Percentiles rank a stretch among this genome's conserved stretches.
These are phyloP conservation scores for Melanotaenia pygmaea DNA, from an alignment of 2,797 vertebrate species.

Conservation along the genomic window DNA sequence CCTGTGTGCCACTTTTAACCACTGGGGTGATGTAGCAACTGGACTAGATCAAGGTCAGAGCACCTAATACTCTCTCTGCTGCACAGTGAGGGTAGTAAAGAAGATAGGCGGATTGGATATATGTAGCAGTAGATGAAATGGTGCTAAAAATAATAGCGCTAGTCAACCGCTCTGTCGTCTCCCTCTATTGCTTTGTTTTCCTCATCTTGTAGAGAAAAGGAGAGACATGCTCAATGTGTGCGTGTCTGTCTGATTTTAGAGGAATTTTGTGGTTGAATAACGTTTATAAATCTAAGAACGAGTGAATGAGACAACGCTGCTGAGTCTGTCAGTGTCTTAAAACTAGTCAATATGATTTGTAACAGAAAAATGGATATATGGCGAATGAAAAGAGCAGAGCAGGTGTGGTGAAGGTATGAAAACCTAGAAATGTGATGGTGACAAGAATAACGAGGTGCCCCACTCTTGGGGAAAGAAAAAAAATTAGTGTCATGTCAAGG, in stretches of 20 bases:
- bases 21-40: not conserved
- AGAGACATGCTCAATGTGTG: not conserved
- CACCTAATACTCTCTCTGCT: constrained; percentile 44
- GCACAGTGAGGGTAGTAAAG: constrained; percentile 9
- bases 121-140: constrained; percentile 13
- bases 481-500: constrained; percentile 10
- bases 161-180: not conserved
- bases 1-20: constrained; percentile 3
- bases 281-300: constrained; percentile 40
- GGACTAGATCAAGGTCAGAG: constrained; percentile 65
- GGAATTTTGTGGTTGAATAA: constrained; percentile 4
- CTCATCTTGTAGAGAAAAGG: not conserved
- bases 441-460: constrained; percentile 52
- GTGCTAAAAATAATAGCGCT: constrained; percentile 16
- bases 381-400: constrained; percentile 7
- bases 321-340: constrained; percentile 1
- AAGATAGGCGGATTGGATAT: not conserved
- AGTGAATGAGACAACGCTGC: constrained; percentile 30
- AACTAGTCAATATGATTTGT: constrained; percentile 40
- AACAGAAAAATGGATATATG: constrained; percentile 5
- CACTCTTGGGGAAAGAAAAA: not conserved
- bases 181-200: constrained; percentile 7
- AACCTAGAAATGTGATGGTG: constrained; percentile 18
- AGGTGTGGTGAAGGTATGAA: constrained; percentile 15
- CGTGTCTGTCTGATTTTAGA: not conserved